Evolutionary conservation across 2,113 vertebrate species (phyloP), one percentile per base, ranked within the genome.

Genomic region (Fregata magnificens): DNA sequence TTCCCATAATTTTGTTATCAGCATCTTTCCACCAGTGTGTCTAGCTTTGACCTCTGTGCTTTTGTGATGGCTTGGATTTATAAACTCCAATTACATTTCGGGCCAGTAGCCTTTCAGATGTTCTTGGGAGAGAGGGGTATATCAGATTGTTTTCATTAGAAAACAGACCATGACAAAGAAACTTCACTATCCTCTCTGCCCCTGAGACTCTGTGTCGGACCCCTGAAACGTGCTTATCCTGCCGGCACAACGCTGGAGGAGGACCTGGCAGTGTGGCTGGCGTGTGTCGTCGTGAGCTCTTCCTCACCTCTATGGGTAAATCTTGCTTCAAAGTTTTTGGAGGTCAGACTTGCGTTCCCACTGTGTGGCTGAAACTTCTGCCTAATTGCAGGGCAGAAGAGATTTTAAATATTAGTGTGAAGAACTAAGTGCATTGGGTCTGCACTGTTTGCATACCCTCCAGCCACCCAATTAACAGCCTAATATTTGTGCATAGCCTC

Each of bases 171-270:
- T 44, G 20, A 28, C 32, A 63, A 65, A 90, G 47, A n/a, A 81
- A 78, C 34, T 59, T 56, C 7, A 1, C 28, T 49, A 0, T 55
- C 24, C 11, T 61, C 17, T 58, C 50, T 84, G 50, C 11, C 24
- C 13, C 18, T 0, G 1, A 25, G 44, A 7, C n/a, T 52, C 24
- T 2, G 3, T 0, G 0, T 13, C 4, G 11, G 34, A 25, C 4
- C 11, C 28, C 10, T 40, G 65, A 31, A 26, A 9, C 2, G 3
- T 8, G n/a, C 21, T 24, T 11, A 7, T 28, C 28, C 44, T 22
- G 12, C 28, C 0, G 1, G 16, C 0, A 2, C 10, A 0, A 6
- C 1, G 6, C 31, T 5, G 17, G 9, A 5, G 34, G 32, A 42
- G 16, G 44, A 18, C 32, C n/a, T 15, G 50, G 28, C 21, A 7